Conservation (phyloP, 2,113 vertebrate genomes). For the Verasper variegatus region DNA sequence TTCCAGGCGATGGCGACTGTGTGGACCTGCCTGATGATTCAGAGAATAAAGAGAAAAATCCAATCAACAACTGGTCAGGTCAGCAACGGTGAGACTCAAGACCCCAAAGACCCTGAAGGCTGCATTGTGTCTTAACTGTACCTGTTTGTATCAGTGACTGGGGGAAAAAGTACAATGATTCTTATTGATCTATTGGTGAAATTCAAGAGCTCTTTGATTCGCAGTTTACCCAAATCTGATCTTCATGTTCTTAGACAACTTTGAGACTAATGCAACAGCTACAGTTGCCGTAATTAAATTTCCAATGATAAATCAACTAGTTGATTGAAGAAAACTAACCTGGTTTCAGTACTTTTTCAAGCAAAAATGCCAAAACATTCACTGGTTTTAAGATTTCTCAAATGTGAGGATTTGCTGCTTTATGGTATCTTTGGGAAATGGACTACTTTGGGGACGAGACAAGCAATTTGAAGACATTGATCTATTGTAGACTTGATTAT, state of each 20-base stretch:
- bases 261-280: background rate
- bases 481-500: background rate
- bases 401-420: background rate
- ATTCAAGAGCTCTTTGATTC: slow-evolving; percentile 21
- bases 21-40: slow-evolving; percentile 49
- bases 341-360: background rate
- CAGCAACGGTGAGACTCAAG: background rate
- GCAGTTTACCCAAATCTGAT: background rate
- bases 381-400: background rate
- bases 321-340: background rate
- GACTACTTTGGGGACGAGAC: background rate
- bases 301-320: background rate
- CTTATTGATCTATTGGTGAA: background rate
- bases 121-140: slow-evolving; percentile 77
- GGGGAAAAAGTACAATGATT: background rate
- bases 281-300: background rate
- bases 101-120: slow-evolving; percentile 32
- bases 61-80: background rate
- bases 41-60: slow-evolving; percentile 19
- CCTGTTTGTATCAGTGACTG: background rate
- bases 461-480: background rate
- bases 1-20: slow-evolving; percentile 52
- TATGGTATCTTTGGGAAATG: background rate
- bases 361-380: background rate
- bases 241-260: background rate